Percentiles rank a stretch among this genome's conserved stretches.
Conservation (phyloP, 2,888 invertebrate species). For the Leucania comma region DNA sequence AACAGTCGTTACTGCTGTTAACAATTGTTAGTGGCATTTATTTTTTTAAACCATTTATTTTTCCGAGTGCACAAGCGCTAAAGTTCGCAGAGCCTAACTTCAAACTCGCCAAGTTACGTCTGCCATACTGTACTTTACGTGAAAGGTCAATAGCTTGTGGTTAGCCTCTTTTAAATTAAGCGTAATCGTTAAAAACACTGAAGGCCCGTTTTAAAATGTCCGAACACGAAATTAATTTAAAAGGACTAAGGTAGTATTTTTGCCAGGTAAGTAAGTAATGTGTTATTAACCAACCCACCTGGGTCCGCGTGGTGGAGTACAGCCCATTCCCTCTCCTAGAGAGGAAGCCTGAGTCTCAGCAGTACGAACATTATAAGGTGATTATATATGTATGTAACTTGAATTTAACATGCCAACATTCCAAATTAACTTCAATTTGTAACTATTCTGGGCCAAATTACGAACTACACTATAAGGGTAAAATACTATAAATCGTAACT, state of each 20-base stretch:
- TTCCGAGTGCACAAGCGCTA: too few relatives aligned
- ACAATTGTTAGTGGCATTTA: too few relatives aligned
- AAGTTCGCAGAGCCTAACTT: too few relatives aligned
- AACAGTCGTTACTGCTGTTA: too few relatives aligned
- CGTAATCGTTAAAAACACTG: conserved; percentile 1
- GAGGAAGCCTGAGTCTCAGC: too few relatives aligned
- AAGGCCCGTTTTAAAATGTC: neutral
- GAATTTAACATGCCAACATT: conserved; percentile 16
- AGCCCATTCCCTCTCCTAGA: too few relatives aligned
- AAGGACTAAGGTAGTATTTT: neutral
- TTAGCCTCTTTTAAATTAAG: conserved; percentile 3
- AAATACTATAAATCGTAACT: conserved; percentile 37
- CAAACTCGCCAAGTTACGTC: too few relatives aligned
- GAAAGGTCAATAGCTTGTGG: conserved; percentile 18
- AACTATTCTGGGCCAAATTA: conserved; percentile 44
- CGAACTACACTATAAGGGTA: conserved; percentile 32
- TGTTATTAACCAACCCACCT: too few relatives aligned
- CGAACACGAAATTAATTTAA: neutral
- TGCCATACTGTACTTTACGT: too few relatives aligned
- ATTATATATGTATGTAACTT: neutral
- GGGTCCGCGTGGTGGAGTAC: too few relatives aligned
- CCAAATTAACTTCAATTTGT: conserved; percentile 30
- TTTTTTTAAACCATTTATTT: too few relatives aligned
- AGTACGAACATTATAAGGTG: too few relatives aligned
- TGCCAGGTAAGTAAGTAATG: neutral